phyloP scores from a whole-genome alignment of 2,797 vertebrate genomes.

The Neosalanx taihuensis region DNA sequence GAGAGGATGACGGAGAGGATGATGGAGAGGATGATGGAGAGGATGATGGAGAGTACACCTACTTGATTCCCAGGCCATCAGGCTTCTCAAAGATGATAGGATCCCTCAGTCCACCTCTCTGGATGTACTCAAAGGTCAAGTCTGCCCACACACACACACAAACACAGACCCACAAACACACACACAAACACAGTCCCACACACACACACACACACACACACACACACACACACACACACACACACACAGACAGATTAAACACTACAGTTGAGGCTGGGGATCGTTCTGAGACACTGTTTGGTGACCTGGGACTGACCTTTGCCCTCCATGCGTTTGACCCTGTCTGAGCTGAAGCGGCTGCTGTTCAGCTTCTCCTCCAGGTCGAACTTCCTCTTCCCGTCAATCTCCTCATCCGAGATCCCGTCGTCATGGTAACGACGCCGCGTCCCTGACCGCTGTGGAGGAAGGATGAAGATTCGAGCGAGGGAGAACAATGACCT shows the following conservation, averaged over 20 bases:
- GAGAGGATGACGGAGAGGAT: neutral
- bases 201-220: neutral
- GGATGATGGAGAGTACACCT: slow-evolving; percentile 49
- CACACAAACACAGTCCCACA: neutral
- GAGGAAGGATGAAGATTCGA: neutral
- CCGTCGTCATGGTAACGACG: slow-evolving; percentile 95
- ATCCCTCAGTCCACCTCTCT: slow-evolving; percentile 87
- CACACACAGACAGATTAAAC: neutral
- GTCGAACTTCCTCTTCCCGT: slow-evolving; percentile 93
- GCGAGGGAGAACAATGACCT: neutral
- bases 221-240: neutral
- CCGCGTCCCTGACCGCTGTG: slow-evolving; percentile 88
- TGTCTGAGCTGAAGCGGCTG: slow-evolving; percentile 84
- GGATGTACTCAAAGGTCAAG: slow-evolving; percentile 88
- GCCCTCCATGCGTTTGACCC: slow-evolving; percentile 89
- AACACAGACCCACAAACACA: neutral
- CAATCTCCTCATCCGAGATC: slow-evolving; percentile 97
- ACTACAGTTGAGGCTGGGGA: neutral
- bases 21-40: neutral
- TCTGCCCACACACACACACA: slow-evolving; percentile 66
- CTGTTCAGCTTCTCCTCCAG: slow-evolving; percentile 92
- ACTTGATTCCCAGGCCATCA: slow-evolving; percentile 93
- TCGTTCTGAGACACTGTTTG: neutral
- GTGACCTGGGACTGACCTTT: slow-evolving; percentile 75
- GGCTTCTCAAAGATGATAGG: slow-evolving; percentile 91